Percentiles rank a stretch among this genome's conserved stretches.
These are phyloP conservation scores for Tetrao urogallus DNA, from an alignment of 2,113 vertebrate species.

Conservation along the genomic window DNA sequence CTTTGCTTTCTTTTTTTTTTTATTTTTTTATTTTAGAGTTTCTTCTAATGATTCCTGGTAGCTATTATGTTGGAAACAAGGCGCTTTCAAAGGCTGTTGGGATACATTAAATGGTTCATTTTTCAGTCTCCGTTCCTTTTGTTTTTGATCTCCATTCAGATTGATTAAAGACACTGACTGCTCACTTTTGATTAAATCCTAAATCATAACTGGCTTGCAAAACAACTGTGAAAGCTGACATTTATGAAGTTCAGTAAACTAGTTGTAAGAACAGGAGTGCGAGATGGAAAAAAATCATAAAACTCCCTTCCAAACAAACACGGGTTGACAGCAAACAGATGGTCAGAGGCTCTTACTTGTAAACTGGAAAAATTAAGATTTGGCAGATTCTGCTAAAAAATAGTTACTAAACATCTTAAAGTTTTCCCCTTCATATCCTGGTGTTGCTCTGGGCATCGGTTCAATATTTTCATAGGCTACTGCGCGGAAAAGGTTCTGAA, in stretches of 20 bases:
- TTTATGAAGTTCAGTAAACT: conserved; percentile 78
- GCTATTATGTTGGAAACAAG: conserved; percentile 35
- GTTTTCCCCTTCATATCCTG: conserved; percentile 73
- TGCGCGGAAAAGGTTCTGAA: conserved; percentile 75
- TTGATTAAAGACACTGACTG: conserved; percentile 77
- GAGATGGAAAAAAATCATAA: conserved; percentile 74
- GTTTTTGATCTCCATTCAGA: conserved; percentile 54
- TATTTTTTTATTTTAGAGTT: neutral
- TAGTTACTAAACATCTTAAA: conserved; percentile 77
- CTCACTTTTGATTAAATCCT: conserved; percentile 79
- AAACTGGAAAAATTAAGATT: conserved; percentile 81
- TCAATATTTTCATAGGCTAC: conserved; percentile 82
- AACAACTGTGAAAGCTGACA: conserved; percentile 68
- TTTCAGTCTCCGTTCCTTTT: neutral
- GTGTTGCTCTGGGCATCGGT: conserved; percentile 77
- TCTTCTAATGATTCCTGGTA: conserved; percentile 46
- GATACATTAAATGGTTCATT: neutral
- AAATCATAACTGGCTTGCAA: conserved; percentile 73
- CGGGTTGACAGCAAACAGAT: conserved; percentile 81
- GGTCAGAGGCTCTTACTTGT: conserved; percentile 75
- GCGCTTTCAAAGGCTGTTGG: neutral
- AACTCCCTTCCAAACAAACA: conserved; percentile 80
- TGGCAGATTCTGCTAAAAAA: conserved; percentile 74
- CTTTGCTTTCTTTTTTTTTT: neutral
- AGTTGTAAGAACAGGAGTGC: conserved; percentile 78